Percentiles rank a stretch among this genome's conserved stretches.
phyloP scores from a whole-genome alignment of 1,140 invertebrate genomes.

The Geopemphigus sp. region DNA sequence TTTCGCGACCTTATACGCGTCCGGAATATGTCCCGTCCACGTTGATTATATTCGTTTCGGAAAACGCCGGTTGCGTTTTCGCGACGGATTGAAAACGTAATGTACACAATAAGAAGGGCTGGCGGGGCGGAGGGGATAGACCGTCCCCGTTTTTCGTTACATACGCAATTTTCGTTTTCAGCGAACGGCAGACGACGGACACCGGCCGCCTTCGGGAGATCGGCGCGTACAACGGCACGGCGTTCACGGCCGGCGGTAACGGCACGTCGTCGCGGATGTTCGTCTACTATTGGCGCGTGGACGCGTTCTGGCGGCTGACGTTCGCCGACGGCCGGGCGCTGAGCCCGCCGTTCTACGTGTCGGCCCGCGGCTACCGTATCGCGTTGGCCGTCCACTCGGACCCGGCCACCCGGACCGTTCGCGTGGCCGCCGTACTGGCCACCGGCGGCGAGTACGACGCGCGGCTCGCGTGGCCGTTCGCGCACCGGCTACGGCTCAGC shows the following conservation, averaged over 20 bases:
- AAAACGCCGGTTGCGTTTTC: too few species aligned
- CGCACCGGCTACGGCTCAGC: background rate
- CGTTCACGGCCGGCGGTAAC: background rate
- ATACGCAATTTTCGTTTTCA: background rate
- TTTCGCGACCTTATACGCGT: too few species aligned
- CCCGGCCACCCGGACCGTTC: background rate
- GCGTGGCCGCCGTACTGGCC: background rate
- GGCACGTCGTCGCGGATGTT: background rate
- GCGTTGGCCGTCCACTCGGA: constrained; percentile 4
- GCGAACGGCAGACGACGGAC: background rate
- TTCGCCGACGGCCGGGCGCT: background rate
- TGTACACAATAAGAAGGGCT: too few species aligned
- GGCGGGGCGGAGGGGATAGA: too few species aligned
- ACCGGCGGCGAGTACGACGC: constrained; percentile 25
- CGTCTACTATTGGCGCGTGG: constrained; percentile 25
- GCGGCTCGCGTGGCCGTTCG: constrained; percentile 10
- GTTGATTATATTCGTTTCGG: too few species aligned
- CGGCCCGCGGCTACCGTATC: constrained; percentile 13
- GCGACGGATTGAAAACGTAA: too few species aligned
- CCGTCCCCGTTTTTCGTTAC: too few species aligned
- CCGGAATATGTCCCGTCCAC: too few species aligned
- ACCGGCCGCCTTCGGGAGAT: background rate
- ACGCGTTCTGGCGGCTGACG: constrained; percentile 16
- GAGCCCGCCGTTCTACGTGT: constrained; percentile 30
- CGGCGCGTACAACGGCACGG: constrained; percentile 28